These are phyloP conservation scores for Thalassophryne amazonica DNA, from an alignment of 2,797 vertebrate species.

Conservation along the genomic window DNA sequence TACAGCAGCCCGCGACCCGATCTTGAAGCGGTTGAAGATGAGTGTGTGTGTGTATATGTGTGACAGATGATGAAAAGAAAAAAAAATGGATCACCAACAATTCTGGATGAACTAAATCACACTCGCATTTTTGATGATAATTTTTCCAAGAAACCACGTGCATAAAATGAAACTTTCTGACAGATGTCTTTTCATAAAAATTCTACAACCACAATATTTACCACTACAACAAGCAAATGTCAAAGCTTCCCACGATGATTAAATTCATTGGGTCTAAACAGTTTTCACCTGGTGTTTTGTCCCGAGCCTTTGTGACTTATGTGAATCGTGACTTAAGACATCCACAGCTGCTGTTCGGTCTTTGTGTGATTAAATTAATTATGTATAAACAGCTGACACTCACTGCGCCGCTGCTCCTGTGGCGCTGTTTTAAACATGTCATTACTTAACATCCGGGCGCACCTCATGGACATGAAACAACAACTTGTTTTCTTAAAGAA, in stretches of 20 bases:
- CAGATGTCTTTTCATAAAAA: too few relatives aligned
- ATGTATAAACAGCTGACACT: conserved; percentile 53
- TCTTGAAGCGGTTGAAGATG: too few relatives aligned
- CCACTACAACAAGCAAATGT: not conserved
- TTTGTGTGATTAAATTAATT: conserved; percentile 74
- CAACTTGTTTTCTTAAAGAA: not conserved
- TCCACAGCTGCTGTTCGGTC: conserved; percentile 43
- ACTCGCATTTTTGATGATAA: too few relatives aligned
- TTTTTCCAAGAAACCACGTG: too few relatives aligned
- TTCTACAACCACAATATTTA: too few relatives aligned
- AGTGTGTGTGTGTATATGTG: too few relatives aligned
- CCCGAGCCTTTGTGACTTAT: not conserved
- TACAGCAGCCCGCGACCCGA: too few relatives aligned
- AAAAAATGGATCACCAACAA: too few relatives aligned
- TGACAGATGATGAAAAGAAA: too few relatives aligned
- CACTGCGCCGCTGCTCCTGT: conserved; percentile 34
- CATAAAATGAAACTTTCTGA: too few relatives aligned
- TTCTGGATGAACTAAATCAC: too few relatives aligned
- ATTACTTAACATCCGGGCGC: conserved; percentile 55
- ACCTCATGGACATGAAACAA: conserved; percentile 32
- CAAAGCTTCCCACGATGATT: not conserved
- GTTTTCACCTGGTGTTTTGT: conserved; percentile 1
- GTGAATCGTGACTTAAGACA: conserved; percentile 24
- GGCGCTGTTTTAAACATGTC: conserved; percentile 77
- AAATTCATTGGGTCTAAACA: conserved; percentile 7